Percentiles rank a stretch among this genome's conserved stretches.
These are phyloP conservation scores for Cyphomyrus discorhynchus DNA, from an alignment of 2,113 vertebrate species.

Conservation along the genomic window DNA sequence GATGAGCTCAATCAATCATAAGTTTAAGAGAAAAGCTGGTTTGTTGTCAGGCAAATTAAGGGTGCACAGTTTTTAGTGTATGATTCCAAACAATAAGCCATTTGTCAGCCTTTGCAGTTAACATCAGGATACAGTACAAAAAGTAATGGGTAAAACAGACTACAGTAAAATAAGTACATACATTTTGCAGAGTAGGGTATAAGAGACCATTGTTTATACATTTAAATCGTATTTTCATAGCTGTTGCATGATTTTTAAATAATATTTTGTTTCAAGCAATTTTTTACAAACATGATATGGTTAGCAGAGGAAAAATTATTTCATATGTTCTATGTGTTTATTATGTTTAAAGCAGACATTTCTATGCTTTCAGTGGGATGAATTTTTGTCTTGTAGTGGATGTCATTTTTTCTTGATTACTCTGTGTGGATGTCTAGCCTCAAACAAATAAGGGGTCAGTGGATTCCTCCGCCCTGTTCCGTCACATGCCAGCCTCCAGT, in stretches of 20 bases:
- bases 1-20: background rate
- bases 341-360: background rate
- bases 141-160: background rate
- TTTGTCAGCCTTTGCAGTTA: background rate
- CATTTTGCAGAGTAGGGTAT: background rate
- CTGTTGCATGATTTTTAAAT: background rate
- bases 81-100: background rate
- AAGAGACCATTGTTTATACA: background rate
- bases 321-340: background rate
- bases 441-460: background rate
- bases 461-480: too few relatives aligned
- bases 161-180: background rate
- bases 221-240: background rate
- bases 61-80: background rate
- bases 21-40: background rate
- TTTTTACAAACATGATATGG: background rate
- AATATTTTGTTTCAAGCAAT: background rate
- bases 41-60: background rate
- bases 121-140: background rate
- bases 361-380: background rate
- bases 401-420: background rate
- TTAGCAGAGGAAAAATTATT: background rate
- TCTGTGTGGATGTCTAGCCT: background rate
- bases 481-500: background rate
- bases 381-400: background rate